Evolutionary conservation across 2,797 vertebrate species (phyloP).

Genomic region (Cossypha caffra): DNA sequence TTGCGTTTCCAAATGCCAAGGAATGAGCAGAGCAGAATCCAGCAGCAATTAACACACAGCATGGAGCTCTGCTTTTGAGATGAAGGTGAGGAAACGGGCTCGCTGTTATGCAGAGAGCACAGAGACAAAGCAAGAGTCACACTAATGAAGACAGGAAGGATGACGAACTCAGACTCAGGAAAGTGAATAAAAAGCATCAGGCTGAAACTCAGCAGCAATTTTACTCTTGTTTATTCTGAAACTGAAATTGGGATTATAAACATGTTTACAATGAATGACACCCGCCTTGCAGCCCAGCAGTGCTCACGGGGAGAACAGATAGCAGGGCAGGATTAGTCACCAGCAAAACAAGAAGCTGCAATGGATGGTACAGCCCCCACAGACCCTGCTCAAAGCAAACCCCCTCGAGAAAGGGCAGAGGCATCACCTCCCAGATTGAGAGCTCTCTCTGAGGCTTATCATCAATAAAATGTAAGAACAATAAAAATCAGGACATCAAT

Average conservation of each 20-base stretch:
- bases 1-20: neutral
- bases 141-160: slow-evolving; percentile 35
- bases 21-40: neutral
- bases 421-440: fast-evolving
- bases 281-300: neutral
- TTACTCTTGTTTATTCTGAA: neutral
- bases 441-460: neutral
- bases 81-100: neutral
- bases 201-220: neutral
- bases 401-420: neutral
- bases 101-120: neutral
- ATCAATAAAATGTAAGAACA: neutral
- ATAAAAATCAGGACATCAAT: neutral
- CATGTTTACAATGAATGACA: neutral
- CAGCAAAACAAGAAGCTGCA: neutral
- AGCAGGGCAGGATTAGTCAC: neutral
- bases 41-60: neutral
- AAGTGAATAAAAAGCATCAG: neutral
- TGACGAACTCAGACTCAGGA: neutral
- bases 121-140: neutral
- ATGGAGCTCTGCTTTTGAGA: neutral
- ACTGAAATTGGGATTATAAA: neutral
- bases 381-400: neutral
- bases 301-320: neutral
- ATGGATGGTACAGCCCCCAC: neutral